Percentiles rank a stretch among this genome's conserved stretches.
These are phyloP conservation scores for Todus mexicanus DNA, from an alignment of 2,797 vertebrate species.

Conservation along the genomic window DNA sequence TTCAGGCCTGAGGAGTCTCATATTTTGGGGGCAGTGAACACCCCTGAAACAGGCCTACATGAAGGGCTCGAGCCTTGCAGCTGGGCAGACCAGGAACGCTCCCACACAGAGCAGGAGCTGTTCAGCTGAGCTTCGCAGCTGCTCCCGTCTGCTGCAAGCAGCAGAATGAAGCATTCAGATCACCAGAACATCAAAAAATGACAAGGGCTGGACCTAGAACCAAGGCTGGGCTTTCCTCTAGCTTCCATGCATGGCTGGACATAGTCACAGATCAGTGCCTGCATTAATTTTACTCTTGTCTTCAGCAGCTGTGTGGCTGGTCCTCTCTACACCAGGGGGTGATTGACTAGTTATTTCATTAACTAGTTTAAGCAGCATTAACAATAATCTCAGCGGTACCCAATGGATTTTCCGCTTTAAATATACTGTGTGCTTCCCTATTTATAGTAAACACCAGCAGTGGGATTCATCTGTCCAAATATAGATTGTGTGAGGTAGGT, in stretches of 20 bases:
- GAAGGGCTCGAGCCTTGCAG: not conserved
- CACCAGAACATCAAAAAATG: not conserved
- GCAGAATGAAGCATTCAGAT: not conserved
- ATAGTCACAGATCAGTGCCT: not conserved
- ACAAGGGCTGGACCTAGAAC: not conserved
- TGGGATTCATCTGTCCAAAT: conserved; percentile 58
- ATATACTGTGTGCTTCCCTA: conserved; percentile 53
- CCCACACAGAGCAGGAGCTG: not conserved
- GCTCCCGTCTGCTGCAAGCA: not conserved
- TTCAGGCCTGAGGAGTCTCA: not conserved
- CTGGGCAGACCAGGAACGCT: not conserved
- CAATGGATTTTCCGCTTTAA: conserved; percentile 66
- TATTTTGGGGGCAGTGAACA: not conserved
- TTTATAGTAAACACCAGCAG: conserved; percentile 68
- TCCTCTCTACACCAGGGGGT: conserved; percentile 11
- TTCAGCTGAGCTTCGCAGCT: conserved; percentile 12
- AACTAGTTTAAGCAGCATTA: conserved; percentile 65
- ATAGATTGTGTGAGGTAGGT: conserved; percentile 56
- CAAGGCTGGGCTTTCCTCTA: not conserved
- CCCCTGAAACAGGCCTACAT: not conserved
- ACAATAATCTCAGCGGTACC: conserved; percentile 56
- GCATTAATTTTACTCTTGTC: not conserved
- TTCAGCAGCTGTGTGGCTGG: not conserved
- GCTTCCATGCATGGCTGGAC: not conserved
- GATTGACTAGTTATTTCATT: conserved; percentile 64